These are phyloP conservation scores for Paradisaea rubra DNA, from an alignment of 2,113 vertebrate species.

Conservation along the genomic window DNA sequence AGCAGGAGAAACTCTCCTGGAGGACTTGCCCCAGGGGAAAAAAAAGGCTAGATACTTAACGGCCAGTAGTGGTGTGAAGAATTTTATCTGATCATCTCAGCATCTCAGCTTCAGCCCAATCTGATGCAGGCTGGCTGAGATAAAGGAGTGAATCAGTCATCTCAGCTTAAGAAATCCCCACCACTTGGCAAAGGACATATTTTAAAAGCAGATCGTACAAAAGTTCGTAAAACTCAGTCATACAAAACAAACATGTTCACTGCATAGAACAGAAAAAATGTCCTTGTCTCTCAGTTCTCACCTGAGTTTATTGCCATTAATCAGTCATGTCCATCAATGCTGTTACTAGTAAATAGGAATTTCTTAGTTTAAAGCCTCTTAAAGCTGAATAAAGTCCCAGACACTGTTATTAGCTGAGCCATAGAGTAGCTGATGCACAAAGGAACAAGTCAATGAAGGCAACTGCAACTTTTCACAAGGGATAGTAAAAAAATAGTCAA, in stretches of 20 bases:
- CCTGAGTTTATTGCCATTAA: slow-evolving; percentile 9
- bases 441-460: neutral
- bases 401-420: neutral
- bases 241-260: neutral
- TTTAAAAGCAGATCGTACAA: neutral
- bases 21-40: neutral
- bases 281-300: neutral
- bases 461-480: neutral
- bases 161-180: slow-evolving; percentile 16
- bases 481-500: neutral
- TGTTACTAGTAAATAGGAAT: neutral
- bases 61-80: neutral
- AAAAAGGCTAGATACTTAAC: neutral
- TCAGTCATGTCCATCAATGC: neutral
- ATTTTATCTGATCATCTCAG: slow-evolving; percentile 36
- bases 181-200: neutral
- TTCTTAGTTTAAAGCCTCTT: slow-evolving; percentile 25
- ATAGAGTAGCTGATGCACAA: neutral
- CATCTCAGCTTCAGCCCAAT: neutral
- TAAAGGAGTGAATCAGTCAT: neutral
- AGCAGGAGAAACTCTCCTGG: neutral
- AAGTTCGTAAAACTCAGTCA: neutral
- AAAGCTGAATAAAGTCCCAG: neutral
- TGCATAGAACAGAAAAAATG: neutral
- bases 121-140: neutral